phyloP scores from a whole-genome alignment of 1,140 invertebrate species.

The Macrostomum lignano region DNA sequence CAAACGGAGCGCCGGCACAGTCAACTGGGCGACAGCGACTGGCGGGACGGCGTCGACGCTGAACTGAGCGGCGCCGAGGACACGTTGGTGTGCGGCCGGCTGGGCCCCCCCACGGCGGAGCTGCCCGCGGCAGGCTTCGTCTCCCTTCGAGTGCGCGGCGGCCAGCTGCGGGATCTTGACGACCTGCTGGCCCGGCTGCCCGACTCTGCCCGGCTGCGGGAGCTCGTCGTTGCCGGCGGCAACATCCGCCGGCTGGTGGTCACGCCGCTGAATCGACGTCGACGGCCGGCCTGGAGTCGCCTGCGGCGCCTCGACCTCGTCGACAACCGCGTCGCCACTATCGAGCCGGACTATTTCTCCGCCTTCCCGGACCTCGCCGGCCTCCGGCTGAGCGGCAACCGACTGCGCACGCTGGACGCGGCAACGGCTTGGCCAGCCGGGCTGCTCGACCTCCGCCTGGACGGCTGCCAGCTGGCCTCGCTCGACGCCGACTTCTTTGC shows the following conservation, averaged over 20 bases:
- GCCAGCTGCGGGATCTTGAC: slow-evolving; percentile 7
- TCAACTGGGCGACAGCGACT: background rate
- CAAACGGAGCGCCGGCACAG: too few relatives aligned
- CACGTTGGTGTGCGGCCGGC: background rate
- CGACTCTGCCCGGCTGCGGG: slow-evolving; percentile 6
- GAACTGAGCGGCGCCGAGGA: too few relatives aligned
- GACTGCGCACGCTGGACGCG: slow-evolving; percentile 5
- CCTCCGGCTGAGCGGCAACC: slow-evolving; percentile 7
- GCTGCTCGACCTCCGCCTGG: slow-evolving; percentile 8
- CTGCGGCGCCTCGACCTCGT: slow-evolving; percentile 8
- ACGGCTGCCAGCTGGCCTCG: slow-evolving; percentile 5
- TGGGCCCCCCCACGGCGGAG: background rate
- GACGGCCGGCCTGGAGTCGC: too few relatives aligned
- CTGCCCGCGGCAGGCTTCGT: slow-evolving; percentile 5
- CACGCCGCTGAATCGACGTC: too few relatives aligned
- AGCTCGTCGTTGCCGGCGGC: too few relatives aligned
- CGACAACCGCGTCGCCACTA: slow-evolving; percentile 4
- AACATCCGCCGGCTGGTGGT: too few relatives aligned
- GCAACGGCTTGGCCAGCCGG: slow-evolving; percentile 6
- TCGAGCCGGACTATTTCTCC: slow-evolving; percentile 5
- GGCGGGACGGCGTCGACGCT: too few relatives aligned
- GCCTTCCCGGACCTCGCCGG: slow-evolving; percentile 6
- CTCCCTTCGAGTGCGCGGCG: slow-evolving; percentile 8
- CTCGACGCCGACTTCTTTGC: slow-evolving; percentile 5
- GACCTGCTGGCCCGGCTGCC: slow-evolving; percentile 6